These are phyloP conservation scores for Diuraphis noxia DNA, from an alignment of 1,140 invertebrate species.

Conservation along the genomic window DNA sequence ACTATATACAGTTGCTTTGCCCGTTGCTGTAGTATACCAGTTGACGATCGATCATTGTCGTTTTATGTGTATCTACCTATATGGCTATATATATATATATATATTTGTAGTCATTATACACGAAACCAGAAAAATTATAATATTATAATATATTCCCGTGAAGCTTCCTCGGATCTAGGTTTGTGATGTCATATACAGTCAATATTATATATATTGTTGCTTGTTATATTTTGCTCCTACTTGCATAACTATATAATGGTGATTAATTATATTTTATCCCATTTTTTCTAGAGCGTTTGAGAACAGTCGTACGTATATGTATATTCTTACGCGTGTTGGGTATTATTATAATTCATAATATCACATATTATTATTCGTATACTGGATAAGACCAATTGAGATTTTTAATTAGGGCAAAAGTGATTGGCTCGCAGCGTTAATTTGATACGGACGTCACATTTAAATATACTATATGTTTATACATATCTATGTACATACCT, in stretches of 20 bases:
- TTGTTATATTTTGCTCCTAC: background rate
- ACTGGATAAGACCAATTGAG: background rate
- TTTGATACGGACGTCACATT: slow-evolving; percentile 4
- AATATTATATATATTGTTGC: background rate
- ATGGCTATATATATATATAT: background rate
- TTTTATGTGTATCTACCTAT: too few relatives aligned
- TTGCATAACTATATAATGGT: too few relatives aligned
- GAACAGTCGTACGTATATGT: background rate
- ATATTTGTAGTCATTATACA: too few relatives aligned
- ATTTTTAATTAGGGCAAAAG: slow-evolving; percentile 23
- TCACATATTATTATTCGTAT: background rate
- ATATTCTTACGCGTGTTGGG: background rate
- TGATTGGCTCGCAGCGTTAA: background rate
- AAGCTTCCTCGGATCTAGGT: background rate
- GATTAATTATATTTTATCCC: background rate
- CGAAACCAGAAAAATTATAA: background rate
- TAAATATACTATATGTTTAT: background rate
- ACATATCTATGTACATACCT: too few relatives aligned
- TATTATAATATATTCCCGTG: background rate
- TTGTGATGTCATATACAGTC: background rate
- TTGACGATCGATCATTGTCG: slow-evolving; percentile 45
- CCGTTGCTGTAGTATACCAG: background rate
- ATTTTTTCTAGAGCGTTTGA: background rate
- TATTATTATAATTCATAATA: background rate
- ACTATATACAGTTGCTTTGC: background rate